A percentile compares a stretch with the other conserved stretches of the same genome.
These are phyloP conservation scores for Ctenicera cuprea DNA, from an alignment of 2,888 invertebrate genomes.

Conservation along the genomic window DNA sequence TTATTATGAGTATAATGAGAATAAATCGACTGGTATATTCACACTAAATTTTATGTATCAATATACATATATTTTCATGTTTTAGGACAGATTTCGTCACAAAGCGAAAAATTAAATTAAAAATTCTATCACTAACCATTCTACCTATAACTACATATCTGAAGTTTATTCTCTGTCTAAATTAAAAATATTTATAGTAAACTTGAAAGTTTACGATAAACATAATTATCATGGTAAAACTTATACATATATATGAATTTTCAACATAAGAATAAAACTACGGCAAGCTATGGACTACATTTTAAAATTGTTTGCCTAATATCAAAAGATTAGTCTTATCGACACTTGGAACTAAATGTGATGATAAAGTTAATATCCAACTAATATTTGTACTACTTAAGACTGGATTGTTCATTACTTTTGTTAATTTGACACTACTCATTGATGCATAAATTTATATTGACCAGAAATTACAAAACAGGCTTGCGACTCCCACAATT, in stretches of 20 bases:
- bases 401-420: not conserved
- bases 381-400: conserved; percentile 26
- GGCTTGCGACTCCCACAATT: not conserved
- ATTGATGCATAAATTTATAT: not conserved
- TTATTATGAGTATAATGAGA: conserved; percentile 54
- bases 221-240: not conserved
- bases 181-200: conserved; percentile 25
- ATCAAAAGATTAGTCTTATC: conserved; percentile 42
- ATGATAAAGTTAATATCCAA: conserved; percentile 12
- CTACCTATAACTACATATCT: conserved; percentile 36
- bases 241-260: conserved; percentile 4
- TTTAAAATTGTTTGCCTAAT: conserved; percentile 17
- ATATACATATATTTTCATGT: conserved; percentile 54
- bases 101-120: conserved; percentile 54
- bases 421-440: conserved; percentile 9
- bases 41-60: conserved; percentile 57
- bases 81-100: conserved; percentile 55
- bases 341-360: conserved; percentile 14
- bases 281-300: conserved; percentile 30
- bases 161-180: conserved; percentile 16
- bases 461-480: not conserved
- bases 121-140: conserved; percentile 53
- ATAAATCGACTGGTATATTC: conserved; percentile 56
- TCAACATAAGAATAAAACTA: conserved; percentile 21
- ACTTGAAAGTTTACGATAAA: conserved; percentile 2